Conservation (phyloP, 2,888 invertebrate species). For the Dasysyrphus tricinctus region DNA sequence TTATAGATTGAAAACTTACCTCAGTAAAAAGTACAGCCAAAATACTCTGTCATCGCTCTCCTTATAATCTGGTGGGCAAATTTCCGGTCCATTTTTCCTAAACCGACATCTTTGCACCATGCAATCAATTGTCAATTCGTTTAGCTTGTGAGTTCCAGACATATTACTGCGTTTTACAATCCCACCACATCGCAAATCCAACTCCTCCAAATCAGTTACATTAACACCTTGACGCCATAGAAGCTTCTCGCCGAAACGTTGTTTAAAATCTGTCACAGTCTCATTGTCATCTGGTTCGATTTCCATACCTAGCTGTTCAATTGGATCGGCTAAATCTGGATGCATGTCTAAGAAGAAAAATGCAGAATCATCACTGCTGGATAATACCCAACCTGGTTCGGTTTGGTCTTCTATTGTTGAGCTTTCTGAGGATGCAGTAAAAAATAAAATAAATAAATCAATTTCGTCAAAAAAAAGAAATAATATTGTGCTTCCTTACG, state of each 20-base stretch:
- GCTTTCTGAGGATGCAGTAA: too few species aligned
- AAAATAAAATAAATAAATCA: background rate
- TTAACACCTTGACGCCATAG: slow-evolving; percentile 88
- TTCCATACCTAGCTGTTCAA: slow-evolving; percentile 90
- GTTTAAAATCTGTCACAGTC: slow-evolving; percentile 89
- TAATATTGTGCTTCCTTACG: slow-evolving; percentile 37
- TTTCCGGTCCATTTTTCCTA: slow-evolving; percentile 89
- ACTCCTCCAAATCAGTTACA: slow-evolving; percentile 89
- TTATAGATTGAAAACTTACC: slow-evolving; percentile 77
- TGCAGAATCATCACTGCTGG: slow-evolving; percentile 83
- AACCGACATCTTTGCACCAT: slow-evolving; percentile 92
- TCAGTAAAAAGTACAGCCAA: slow-evolving; percentile 91
- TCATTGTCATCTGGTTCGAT: slow-evolving; percentile 90
- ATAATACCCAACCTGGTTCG: slow-evolving; percentile 82
- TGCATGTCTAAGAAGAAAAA: slow-evolving; percentile 89
- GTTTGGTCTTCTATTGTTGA: slow-evolving; percentile 21
- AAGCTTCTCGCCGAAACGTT: slow-evolving; percentile 88
- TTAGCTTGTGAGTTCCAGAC: slow-evolving; percentile 85
- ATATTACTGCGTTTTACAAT: slow-evolving; percentile 88
- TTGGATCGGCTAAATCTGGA: slow-evolving; percentile 89
- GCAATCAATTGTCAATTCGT: slow-evolving; percentile 87
- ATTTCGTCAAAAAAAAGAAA: background rate
- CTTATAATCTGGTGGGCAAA: slow-evolving; percentile 91
- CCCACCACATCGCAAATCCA: slow-evolving; percentile 90
- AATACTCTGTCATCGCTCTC: slow-evolving; percentile 91